Base-by-base conservation (phyloP, 2,797 vertebrate genomes). In the Danionella dracula region DNA sequence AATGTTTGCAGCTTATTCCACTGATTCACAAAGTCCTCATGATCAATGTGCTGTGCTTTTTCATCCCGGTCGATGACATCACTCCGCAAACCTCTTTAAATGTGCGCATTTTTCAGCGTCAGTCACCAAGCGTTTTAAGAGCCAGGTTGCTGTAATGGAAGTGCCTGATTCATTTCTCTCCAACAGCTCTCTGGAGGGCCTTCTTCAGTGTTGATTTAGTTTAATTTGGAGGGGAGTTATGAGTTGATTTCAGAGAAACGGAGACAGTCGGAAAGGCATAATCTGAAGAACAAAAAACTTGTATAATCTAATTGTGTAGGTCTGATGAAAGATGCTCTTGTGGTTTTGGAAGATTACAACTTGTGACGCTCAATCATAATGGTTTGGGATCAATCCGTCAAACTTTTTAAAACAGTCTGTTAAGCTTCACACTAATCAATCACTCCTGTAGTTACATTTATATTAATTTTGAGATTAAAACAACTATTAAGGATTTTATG, bases 1-100 rank as follows among this genome's bases (percentile, higher is more conserved):
- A 80, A 81, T 87, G 82, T 87, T 85, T 82, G 79, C 73, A 88
- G 70, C 79, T 81, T 88, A 81, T 88, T 85, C 83, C 74, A 79
- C 15, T 86, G 88, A 89, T 90, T 92, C 83, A 81, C 75, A 78
- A 83, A 85, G 85, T 82, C 66, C 81, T 79, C 82, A 68, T 85
- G 87, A 85, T 84, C 82, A 84, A 77, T 87, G 86, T 79, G 77
- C 59, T 66, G 70, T 77, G 85, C 82, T 84, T 85, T 90, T 92
- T 86, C 86, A 78, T 57, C 56, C 5, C 75, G 78, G 78, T 82
- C 68, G 72, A 77, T 85, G 83, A 83, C 86, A 66, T 80, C 79
- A 85, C 85, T 72, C 71, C 77, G 72, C 76, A 56, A 65, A 61
- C 65, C 42, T 46, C 45, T 46, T 63, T 46, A 38, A 31, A 45